Percentiles rank a stretch among this genome's conserved stretches.
Evolutionary conservation across 2,888 invertebrate genomes (phyloP).

Genomic region (Cactoblastis cactorum): DNA sequence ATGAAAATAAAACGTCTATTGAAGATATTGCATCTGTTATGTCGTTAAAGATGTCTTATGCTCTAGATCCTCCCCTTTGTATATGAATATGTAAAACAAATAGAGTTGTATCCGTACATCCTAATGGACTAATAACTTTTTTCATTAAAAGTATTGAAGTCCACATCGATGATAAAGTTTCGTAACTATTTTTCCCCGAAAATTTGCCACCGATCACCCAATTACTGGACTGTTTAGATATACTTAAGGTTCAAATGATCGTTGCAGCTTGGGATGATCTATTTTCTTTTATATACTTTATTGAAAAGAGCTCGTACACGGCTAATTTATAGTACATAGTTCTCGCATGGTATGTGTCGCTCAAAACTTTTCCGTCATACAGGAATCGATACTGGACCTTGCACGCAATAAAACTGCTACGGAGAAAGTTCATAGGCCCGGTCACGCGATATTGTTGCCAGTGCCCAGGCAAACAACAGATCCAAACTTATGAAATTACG

Average conservation of each 20-base stretch:
- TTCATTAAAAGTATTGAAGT: no score
- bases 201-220: no score
- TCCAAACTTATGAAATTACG: neutral
- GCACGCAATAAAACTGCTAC: constrained; percentile 7
- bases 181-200: no score
- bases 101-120: no score
- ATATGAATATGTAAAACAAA: neutral
- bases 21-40: constrained; percentile 9
- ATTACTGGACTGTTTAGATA: no score
- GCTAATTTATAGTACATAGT: neutral
- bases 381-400: constrained; percentile 4
- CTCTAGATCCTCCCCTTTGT: no score
- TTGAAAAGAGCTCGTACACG: neutral
- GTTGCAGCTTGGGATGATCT: no score
- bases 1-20: constrained; percentile 14
- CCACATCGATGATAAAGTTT: no score
- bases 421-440: constrained; percentile 2
- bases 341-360: constrained; percentile 2
- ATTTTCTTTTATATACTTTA: no score
- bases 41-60: neutral
- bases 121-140: no score
- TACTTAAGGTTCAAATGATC: no score
- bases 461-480: neutral
- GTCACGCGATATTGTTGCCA: constrained; percentile 11
- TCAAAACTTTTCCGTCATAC: constrained; percentile 5